Evolutionary conservation across 2,797 vertebrate genomes (phyloP), one percentile per base, ranked within the genome.

Genomic region (Sarcoramphus papa): DNA sequence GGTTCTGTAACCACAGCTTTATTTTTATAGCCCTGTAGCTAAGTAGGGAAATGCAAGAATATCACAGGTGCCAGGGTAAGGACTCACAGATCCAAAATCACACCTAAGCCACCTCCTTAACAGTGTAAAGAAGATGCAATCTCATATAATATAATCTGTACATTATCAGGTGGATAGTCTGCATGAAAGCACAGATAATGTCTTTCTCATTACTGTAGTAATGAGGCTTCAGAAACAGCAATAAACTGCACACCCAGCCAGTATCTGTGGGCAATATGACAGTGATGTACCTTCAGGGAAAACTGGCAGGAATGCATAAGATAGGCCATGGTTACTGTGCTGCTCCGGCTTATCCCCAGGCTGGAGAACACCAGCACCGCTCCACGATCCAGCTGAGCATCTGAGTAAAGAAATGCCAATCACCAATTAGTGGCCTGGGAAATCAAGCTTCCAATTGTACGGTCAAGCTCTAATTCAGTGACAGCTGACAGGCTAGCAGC

Each of bases 321-420:
- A 50, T 98, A 99, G 35, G 99, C 99, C 30, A 99, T 93, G 62
- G 97, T 62, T 4, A 85, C 97, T 0, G 98, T 90, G 60, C 98
- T 98, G 97, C 99, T 98, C 33, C 98, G 98, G 89, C 99, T 99
- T 63, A 98, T 97, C 45, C 99, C 99, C 56, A 93, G 85, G 19
- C 74, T 98, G 72, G 99, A 99, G 93, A 98, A 98, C 53, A 99
- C 95, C 97, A 99, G 95, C 54, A 98, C 94, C 4, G 98, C 98
- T 74, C 91, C 95, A 0, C 13, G 56, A 8, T 48, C 50, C 22
- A 97, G 48, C 83, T 98, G 95, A 64, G 90, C 9, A 19, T 98
- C 98, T 98, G 95, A 37, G 96, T 3, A 78, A 84, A 68, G 74
- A 95, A 94, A 95, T 9, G 69, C 53, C 87, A 88, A 31, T 79